Conservation (phyloP, 2,113 vertebrate genomes). For the Sinocyclocheilus maitianheensis region DNA sequence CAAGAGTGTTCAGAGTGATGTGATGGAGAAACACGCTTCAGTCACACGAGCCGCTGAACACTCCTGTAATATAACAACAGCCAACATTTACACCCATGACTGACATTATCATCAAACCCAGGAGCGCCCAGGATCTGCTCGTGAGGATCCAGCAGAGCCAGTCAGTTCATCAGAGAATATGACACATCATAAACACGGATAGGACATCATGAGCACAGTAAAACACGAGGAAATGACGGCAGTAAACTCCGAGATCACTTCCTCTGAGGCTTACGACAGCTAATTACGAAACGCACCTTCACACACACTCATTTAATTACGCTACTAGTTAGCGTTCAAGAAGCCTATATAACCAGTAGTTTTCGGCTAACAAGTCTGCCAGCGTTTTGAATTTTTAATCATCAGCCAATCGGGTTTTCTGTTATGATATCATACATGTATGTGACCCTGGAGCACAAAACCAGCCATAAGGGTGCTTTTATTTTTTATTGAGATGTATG, state of each 20-base stretch:
- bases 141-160: not conserved
- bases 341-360: too few species aligned
- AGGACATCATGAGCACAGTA: not conserved
- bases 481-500: too few species aligned
- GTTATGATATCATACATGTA: too few species aligned
- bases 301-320: not conserved
- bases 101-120: too few species aligned
- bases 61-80: too few species aligned
- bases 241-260: not conserved
- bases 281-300: not conserved
- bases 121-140: too few species aligned
- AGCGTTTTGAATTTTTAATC: too few species aligned
- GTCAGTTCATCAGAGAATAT: not conserved
- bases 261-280: not conserved
- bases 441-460: too few species aligned
- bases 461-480: too few species aligned
- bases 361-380: too few species aligned
- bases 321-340: not conserved
- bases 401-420: too few species aligned
- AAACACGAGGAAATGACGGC: not conserved
- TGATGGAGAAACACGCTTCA: slow-evolving; percentile 5
- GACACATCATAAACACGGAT: not conserved
- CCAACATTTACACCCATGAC: too few species aligned
- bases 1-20: not conserved
- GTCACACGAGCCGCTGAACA: not conserved